These are phyloP conservation scores for Psittacara wagleri DNA, from an alignment of 2,113 vertebrate genomes.

Conservation along the genomic window DNA sequence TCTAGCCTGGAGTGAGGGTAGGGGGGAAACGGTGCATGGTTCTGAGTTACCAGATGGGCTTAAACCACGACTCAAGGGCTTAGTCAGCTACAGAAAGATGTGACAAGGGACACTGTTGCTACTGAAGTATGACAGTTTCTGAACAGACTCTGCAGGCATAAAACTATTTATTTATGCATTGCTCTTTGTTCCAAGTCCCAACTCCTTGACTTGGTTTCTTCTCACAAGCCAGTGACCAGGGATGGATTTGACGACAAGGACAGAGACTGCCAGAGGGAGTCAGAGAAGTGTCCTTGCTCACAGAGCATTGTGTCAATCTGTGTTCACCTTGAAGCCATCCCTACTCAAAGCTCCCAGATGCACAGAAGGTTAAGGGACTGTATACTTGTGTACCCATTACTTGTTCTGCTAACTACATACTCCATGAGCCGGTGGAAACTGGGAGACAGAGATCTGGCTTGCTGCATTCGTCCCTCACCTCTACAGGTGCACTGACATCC, in stretches of 20 bases:
- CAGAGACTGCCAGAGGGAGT: neutral
- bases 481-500: neutral
- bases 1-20: neutral
- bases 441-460: neutral
- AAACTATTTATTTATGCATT: neutral
- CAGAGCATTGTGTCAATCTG: rapidly evolving
- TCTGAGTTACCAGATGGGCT: neutral
- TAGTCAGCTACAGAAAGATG: neutral
- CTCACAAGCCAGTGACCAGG: neutral
- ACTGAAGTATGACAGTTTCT: neutral
- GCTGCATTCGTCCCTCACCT: neutral
- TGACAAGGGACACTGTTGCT: neutral
- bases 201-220: neutral
- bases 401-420: neutral
- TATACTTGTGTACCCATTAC: neutral
- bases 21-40: neutral
- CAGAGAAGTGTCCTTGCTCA: neutral
- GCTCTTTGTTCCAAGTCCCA: neutral
- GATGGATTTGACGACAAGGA: neutral
- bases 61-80: neutral
- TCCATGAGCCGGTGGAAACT: neutral
- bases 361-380: rapidly evolving
- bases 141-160: neutral
- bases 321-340: neutral
- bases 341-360: neutral